phyloP scores from a whole-genome alignment of 2,888 invertebrate species.

The Chironomus riparius region DNA sequence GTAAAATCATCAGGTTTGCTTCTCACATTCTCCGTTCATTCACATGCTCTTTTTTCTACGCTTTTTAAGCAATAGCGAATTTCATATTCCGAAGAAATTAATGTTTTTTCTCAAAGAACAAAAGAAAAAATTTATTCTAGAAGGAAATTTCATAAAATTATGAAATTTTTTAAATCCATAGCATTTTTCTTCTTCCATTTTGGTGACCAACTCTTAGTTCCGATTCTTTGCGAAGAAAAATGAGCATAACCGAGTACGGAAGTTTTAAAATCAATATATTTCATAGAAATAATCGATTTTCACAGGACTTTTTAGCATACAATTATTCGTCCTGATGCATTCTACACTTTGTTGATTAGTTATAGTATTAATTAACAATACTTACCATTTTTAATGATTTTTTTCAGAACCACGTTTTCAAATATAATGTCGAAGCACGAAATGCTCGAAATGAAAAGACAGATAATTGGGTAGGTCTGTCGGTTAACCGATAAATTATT shows the following conservation, averaged over 20 bases:
- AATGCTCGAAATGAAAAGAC: background rate
- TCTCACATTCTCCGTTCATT: background rate
- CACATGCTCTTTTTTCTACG: background rate
- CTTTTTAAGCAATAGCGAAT: background rate
- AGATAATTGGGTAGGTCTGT: background rate
- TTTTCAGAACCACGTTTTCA: slow-evolving; percentile 9
- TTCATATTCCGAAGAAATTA: background rate
- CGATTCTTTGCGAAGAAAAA: too few relatives aligned
- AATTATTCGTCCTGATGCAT: background rate
- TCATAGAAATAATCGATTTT: background rate
- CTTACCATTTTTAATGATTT: slow-evolving; percentile 5
- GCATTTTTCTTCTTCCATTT: too few relatives aligned
- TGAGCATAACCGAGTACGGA: too few relatives aligned
- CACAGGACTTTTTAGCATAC: background rate
- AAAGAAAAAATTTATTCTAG: background rate
- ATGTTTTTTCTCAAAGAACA: background rate
- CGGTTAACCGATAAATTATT: too few relatives aligned
- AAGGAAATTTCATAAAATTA: too few relatives aligned
- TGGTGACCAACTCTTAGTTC: too few relatives aligned
- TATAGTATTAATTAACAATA: background rate
- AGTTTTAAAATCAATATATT: too few relatives aligned
- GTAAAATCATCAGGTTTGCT: slow-evolving; percentile 4
- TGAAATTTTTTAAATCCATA: too few relatives aligned
- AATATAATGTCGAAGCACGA: background rate
- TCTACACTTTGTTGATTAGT: background rate